A percentile compares a stretch with the other conserved stretches of the same genome.
These are phyloP conservation scores for Lepidocolaptes lacrymiger DNA, from an alignment of 2,797 vertebrate genomes.

Conservation along the genomic window DNA sequence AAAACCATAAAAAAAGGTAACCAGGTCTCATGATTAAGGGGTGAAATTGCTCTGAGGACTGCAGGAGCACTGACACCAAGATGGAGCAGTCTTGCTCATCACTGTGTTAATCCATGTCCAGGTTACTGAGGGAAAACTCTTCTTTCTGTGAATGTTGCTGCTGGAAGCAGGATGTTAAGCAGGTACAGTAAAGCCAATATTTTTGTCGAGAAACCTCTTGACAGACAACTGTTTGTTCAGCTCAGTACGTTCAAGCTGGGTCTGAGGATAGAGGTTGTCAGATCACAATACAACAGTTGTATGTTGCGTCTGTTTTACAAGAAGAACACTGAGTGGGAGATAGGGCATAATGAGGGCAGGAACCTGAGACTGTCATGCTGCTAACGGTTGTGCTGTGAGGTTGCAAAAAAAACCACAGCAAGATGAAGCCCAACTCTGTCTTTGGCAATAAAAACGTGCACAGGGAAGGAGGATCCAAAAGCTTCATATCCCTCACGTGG, in stretches of 20 bases:
- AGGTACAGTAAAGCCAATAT: background rate
- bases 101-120: background rate
- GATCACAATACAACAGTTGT: conserved; percentile 12
- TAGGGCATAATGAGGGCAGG: background rate
- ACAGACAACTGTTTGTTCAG: conserved; percentile 52
- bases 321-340: background rate
- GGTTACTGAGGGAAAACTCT: background rate
- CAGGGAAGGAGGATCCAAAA: background rate
- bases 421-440: background rate
- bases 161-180: background rate
- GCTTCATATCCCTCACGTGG: background rate
- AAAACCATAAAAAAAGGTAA: background rate
- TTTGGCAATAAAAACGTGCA: background rate
- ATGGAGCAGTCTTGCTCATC: background rate
- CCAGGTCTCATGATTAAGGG: background rate
- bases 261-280: conserved; percentile 21
- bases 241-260: conserved; percentile 54
- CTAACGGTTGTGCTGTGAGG: background rate
- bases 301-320: conserved; percentile 13
- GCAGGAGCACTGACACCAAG: background rate
- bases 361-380: background rate
- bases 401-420: background rate
- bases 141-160: background rate
- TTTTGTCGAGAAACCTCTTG: conserved; percentile 33
- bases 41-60: background rate